Conservation (phyloP, 2,797 vertebrate genomes). For the Mormyrus proboscirostris region DNA sequence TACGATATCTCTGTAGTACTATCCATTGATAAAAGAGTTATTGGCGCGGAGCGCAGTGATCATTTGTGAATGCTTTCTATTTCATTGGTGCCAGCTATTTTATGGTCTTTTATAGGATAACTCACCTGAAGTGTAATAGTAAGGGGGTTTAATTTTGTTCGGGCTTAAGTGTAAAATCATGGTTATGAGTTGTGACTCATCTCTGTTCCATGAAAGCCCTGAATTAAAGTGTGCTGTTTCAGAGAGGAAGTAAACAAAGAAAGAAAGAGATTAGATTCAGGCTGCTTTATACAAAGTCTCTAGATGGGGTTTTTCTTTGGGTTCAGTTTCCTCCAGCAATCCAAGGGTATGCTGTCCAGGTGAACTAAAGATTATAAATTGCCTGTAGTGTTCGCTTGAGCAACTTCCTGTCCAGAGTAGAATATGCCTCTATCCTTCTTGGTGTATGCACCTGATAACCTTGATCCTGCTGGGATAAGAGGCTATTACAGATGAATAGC, state of each 20-base stretch:
- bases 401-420: not conserved
- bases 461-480: not conserved
- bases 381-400: not conserved
- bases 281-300: not conserved
- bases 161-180: not conserved
- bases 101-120: not conserved
- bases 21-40: not conserved
- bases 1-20: not conserved
- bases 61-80: not conserved
- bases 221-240: not conserved
- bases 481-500: not conserved
- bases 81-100: not conserved
- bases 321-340: not conserved
- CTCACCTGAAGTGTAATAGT: not conserved
- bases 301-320: not conserved
- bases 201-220: not conserved
- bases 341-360: not conserved
- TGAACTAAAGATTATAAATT: constrained; percentile 3
- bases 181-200: not conserved
- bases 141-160: not conserved
- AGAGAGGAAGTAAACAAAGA: not conserved
- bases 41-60: not conserved
- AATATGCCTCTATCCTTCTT: not conserved
- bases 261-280: not conserved
- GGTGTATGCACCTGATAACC: not conserved